These are phyloP conservation scores for Heterohyrax brucei DNA, from an alignment of 2,797 vertebrate species.

Conservation along the genomic window DNA sequence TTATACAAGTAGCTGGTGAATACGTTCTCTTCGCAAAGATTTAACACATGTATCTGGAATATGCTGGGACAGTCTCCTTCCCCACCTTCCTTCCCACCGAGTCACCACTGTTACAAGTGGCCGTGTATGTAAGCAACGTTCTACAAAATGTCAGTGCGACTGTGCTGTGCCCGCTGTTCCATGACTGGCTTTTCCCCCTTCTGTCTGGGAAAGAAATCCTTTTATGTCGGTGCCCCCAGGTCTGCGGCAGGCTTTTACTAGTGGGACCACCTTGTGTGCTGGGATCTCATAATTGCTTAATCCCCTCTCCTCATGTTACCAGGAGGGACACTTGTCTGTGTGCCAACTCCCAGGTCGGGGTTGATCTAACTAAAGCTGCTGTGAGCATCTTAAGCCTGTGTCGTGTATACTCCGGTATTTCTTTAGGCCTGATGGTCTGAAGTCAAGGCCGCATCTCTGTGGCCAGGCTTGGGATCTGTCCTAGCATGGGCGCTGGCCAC, in stretches of 20 bases:
- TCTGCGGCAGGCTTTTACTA: background rate
- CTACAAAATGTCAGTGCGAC: background rate
- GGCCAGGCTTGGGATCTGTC: background rate
- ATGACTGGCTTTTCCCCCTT: background rate
- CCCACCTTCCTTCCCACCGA: background rate
- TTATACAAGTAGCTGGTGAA: background rate
- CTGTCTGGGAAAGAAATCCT: background rate
- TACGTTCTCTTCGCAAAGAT: background rate
- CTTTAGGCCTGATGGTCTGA: background rate
- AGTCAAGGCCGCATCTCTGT: background rate
- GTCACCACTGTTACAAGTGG: background rate
- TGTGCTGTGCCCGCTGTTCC: background rate
- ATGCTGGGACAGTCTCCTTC: background rate
- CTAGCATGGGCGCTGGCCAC: background rate
- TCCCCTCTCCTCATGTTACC: background rate
- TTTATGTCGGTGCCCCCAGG: background rate
- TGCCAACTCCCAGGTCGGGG: background rate
- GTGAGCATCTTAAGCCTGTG: rapidly evolving
- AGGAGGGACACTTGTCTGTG: background rate
- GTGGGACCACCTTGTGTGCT: background rate
- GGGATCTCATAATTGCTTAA: background rate
- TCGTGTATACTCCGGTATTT: background rate
- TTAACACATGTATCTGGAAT: slow-evolving; percentile 25
- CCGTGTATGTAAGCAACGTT: background rate
- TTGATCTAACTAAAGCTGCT: background rate